Evolutionary conservation across 2,113 vertebrate genomes (phyloP).

Genomic region (Spilogale gracilis): DNA sequence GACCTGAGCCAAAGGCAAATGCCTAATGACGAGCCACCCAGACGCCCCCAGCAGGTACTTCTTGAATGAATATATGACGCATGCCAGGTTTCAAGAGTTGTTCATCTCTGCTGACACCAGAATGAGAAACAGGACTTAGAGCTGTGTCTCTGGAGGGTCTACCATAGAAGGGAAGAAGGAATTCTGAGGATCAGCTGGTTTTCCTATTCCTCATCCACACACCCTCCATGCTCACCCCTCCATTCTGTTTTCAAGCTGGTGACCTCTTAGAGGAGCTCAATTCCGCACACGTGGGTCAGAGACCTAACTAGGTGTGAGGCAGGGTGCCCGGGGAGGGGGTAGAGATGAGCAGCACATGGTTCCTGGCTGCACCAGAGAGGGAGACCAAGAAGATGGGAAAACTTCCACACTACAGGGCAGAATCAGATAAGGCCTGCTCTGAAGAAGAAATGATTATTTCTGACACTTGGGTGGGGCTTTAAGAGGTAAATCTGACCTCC

Average conservation of each 20-base stretch:
- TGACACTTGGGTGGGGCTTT: not conserved
- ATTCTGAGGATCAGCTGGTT: not conserved
- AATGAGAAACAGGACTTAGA: not conserved
- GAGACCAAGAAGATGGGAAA: not conserved
- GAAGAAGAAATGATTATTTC: not conserved
- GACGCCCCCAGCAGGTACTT: too few relatives aligned
- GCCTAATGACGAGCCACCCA: too few relatives aligned
- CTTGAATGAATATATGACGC: not conserved
- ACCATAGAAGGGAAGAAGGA: not conserved
- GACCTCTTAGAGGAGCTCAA: conserved; percentile 14
- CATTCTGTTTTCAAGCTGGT: not conserved
- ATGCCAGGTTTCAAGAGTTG: not conserved
- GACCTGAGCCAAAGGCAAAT: too few relatives aligned
- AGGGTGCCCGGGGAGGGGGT: not conserved
- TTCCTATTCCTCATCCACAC: not conserved
- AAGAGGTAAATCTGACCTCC: not conserved
- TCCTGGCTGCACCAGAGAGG: not conserved
- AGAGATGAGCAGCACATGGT: too few relatives aligned
- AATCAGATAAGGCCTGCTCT: not conserved
- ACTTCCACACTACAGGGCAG: not conserved
- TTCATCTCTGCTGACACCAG: not conserved
- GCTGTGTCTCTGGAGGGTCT: not conserved
- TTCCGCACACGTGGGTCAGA: not conserved
- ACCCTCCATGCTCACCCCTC: not conserved
- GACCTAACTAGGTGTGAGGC: not conserved